A percentile compares a stretch with the other conserved stretches of the same genome.
Conservation (phyloP, 2,888 invertebrate species). For the Cephus pygmeus region DNA sequence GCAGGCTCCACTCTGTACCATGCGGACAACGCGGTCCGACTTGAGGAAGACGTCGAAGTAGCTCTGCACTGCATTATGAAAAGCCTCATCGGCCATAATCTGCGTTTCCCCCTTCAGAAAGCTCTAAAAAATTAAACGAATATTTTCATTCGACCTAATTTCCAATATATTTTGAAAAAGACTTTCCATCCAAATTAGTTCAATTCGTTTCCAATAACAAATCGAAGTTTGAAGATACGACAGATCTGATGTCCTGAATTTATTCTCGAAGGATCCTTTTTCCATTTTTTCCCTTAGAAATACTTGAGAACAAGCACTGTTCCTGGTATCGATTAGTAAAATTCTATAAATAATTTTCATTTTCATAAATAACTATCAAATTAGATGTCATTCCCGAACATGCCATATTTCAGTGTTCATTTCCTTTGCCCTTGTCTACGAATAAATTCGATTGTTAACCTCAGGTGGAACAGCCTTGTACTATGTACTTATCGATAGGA, state of each 20-base stretch:
- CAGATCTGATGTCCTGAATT: background rate
- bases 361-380: background rate
- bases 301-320: background rate
- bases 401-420: background rate
- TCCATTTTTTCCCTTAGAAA: background rate
- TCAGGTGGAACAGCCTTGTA: background rate
- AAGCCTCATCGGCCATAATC: slow-evolving; percentile 97
- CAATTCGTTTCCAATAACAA: background rate
- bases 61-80: slow-evolving; percentile 98
- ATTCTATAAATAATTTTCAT: background rate
- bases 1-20: slow-evolving; percentile 98
- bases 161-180: background rate
- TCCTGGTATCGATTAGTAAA: background rate
- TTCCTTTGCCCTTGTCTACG: background rate
- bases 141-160: background rate
- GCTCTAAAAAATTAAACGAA: slow-evolving; percentile 70
- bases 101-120: slow-evolving; percentile 99
- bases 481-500: background rate
- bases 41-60: slow-evolving; percentile 96
- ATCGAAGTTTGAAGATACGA: too few species aligned
- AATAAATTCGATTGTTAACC: background rate
- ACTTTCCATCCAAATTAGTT: slow-evolving; percentile 14
- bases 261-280: background rate
- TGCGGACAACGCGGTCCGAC: slow-evolving; percentile 94
- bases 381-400: too few species aligned